A percentile compares a stretch with the other conserved stretches of the same genome.
Evolutionary conservation across 2,113 vertebrate species (phyloP).

Genomic region (zebrafish (Danio rerio)): GRCz12tu NC_133185.1:41395501-41396000

Average conservation of each 20-base stretch:
- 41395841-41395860: too few species aligned
- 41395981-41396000: too few species aligned
- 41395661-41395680: background rate
- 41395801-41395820: too few species aligned
- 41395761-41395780: background rate
- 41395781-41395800: background rate
- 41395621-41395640: slow-evolving; percentile 28
- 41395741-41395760: background rate
- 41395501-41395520: slow-evolving; percentile 1
- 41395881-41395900: too few species aligned
- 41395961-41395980: too few species aligned
- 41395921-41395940: too few species aligned
- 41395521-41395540: slow-evolving; percentile 27
- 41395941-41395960: too few species aligned
- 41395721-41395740: background rate
- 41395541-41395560: slow-evolving; percentile 1
- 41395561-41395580: background rate
- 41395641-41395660: background rate
- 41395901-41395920: too few species aligned
- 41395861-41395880: too few species aligned
- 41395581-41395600: background rate
- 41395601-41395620: slow-evolving; percentile 16
- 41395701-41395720: slow-evolving; percentile 11
- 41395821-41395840: too few species aligned
- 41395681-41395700: background rate